A percentile compares a stretch with the other conserved stretches of the same genome.
Conservation (phyloP, 2,797 vertebrate species). For the Ceryle rudis region DNA sequence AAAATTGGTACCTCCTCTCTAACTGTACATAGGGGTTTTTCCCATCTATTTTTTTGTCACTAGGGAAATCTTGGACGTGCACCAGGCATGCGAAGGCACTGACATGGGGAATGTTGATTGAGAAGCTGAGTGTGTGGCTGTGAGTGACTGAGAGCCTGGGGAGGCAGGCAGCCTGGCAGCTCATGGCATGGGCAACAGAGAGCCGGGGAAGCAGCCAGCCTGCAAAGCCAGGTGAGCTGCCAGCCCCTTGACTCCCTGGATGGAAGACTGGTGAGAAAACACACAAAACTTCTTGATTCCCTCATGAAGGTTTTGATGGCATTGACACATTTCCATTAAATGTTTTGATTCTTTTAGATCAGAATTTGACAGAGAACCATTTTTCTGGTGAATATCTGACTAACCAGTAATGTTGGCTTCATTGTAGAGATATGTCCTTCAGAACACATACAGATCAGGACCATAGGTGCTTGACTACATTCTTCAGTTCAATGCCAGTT, state of each 20-base stretch:
- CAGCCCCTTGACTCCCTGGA: not conserved
- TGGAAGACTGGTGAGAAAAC: not conserved
- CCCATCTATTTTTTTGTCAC: not conserved
- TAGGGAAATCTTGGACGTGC: not conserved
- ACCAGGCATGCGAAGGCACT: not conserved
- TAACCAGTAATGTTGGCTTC: not conserved
- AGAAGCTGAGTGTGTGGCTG: not conserved
- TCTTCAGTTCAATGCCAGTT: not conserved
- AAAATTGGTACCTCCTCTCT: not conserved
- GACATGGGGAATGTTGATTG: fast-evolving
- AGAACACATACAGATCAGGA: not conserved
- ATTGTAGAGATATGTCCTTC: not conserved
- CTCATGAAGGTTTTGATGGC: not conserved
- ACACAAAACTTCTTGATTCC: not conserved
- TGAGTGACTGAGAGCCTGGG: not conserved
- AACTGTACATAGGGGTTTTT: not conserved
- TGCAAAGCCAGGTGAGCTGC: not conserved
- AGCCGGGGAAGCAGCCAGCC: not conserved
- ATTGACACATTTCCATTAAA: not conserved
- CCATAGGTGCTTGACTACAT: not conserved
- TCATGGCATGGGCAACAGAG: fast-evolving
- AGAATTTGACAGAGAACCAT: not conserved
- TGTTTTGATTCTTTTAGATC: not conserved
- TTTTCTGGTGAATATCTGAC: not conserved
- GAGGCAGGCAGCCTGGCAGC: not conserved